Base-by-base conservation (phyloP, 2,113 vertebrate species). In the Phocoena phocoena region DNA sequence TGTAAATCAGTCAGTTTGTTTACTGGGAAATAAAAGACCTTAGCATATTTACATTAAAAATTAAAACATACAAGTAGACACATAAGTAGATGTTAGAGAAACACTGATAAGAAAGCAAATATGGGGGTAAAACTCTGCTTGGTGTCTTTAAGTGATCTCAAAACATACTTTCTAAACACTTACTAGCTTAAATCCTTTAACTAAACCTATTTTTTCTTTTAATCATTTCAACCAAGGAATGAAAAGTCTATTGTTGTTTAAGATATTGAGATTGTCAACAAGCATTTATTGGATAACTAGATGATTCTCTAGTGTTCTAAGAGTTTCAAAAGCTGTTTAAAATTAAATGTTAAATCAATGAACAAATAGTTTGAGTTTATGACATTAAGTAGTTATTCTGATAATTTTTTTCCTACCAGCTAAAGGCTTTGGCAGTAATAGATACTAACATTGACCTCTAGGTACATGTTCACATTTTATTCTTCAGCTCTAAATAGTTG, bases 31-130 rank as follows among this genome's bases (percentile, higher is more conserved):
- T 95, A 96, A 81, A 60, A 86, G 31, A 93, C 79, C 95, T 76
- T 94, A 31, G 2, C 0, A 90, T 80, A 63, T n/a, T 92, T 97
- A 96, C 77, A 98, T 97, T 96, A 97, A 98, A 86, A 98, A 98
- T 98, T 77, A 60, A 97, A 98, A 58, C 47, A 88, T 70, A 3
- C 38, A 96, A 96, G 83, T 95, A 94, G 71, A 90, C 38, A 88
- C 70, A 3, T 33, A 97, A 97, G 65, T 95, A 93, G 77, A 90
- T 83, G 36, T 65, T 91, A 90, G 91, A 44, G 58, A 93, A 95
- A 82, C 58, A 90, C 31, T n/a, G 77, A 94, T 58, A 94, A 94
- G 55, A 94, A 96, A 95, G 71, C 74, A 88, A 88, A 95, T 82
- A 70, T n/a, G 62, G 76, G 25, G 91, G 73, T 95, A 71, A 92